Base-by-base conservation (phyloP, 2,113 vertebrate species). In the Ailurus styani region DNA sequence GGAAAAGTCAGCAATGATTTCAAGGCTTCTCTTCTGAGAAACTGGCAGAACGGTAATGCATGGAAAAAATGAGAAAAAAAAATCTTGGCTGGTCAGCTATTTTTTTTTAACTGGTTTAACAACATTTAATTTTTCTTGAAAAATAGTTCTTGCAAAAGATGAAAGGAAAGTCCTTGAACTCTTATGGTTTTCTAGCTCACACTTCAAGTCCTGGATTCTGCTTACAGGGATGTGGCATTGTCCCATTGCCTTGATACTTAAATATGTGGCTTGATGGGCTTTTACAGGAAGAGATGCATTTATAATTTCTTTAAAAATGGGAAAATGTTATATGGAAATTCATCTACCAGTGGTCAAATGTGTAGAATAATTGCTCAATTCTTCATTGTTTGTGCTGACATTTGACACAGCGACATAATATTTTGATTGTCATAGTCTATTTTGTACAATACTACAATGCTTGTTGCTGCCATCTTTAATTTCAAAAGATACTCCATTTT, bases 1-100 rank as follows among this genome's bases (percentile, higher is more conserved):
- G 83, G 40, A 57, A 73, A 91, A 95, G 68, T 62, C 57, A 95
- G 40, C 42, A 83, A n/a, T 90, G 40, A 94, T 95, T 86, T 97
- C 70, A 95, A 91, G 42, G 11, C 11, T 90, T 93, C n/a, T 73
- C 27, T 87, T 72, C n/a, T 70, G 27, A 97, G 68, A 87, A 89
- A 89, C 11, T 70, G 60, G 27, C 45, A 75, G 55, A 68, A 85
- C 21, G 3, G 7, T 85, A 55, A 81, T 70, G 31, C 13, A n/a
- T 83, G 27, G 60, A 12, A 47, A 96, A 72, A 73, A 40, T 55
- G 42, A 79, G 37, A 15, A 40, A 79, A 79, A 47, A 45, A 94
- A 20, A 21, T 52, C 88, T 90, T 90, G 42, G 11, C 31, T 64
- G 37, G 60, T 87, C 21, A 94, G 31, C 7, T 96, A 92, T 89